Evolutionary conservation across 2,797 vertebrate species (phyloP).

Genomic region (Triplophysa yarkandensis): DNA sequence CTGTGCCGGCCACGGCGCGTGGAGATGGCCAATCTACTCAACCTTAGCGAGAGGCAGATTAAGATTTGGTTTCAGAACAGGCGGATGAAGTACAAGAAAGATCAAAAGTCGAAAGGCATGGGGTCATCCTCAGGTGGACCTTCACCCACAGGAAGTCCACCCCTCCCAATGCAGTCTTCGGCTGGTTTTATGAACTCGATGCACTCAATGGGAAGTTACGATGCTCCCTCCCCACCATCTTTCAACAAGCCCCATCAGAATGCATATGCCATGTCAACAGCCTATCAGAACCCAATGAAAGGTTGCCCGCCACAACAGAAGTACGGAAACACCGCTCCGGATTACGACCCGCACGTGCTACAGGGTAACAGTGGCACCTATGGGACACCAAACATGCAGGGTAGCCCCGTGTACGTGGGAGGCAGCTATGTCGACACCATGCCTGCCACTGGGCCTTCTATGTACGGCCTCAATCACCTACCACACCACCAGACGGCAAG

Average conservation of each 20-base stretch:
- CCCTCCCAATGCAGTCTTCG: conserved; percentile 91
- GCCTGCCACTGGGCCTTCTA: conserved; percentile 86
- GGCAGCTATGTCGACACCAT: conserved; percentile 93
- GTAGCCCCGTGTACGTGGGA: conserved; percentile 91
- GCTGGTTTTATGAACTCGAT: conserved; percentile 91
- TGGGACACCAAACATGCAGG: conserved; percentile 83
- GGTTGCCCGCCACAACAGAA: conserved; percentile 91
- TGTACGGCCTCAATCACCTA: conserved; percentile 95
- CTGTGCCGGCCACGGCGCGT: conserved; percentile 93
- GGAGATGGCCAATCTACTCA: conserved; percentile 97
- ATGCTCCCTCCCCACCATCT: conserved; percentile 90
- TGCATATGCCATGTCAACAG: conserved; percentile 89
- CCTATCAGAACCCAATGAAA: conserved; percentile 91
- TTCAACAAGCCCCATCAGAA: conserved; percentile 93
- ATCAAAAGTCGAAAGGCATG: conserved; percentile 95
- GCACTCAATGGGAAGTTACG: conserved; percentile 90
- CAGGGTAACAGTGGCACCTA: conserved; percentile 86
- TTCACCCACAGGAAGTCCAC: conserved; percentile 90
- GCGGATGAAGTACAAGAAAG: conserved; percentile 98
- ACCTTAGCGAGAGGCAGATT: conserved; percentile 96
- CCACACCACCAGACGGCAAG: conserved; percentile 84
- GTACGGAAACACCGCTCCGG: conserved; percentile 83
- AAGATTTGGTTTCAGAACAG: conserved; percentile 99
- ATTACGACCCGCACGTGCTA: conserved; percentile 88
- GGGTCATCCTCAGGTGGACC: conserved; percentile 93